phyloP scores from a whole-genome alignment of 92 coral and sea anemone species.

The Epizoanthus fatuus region DNA sequence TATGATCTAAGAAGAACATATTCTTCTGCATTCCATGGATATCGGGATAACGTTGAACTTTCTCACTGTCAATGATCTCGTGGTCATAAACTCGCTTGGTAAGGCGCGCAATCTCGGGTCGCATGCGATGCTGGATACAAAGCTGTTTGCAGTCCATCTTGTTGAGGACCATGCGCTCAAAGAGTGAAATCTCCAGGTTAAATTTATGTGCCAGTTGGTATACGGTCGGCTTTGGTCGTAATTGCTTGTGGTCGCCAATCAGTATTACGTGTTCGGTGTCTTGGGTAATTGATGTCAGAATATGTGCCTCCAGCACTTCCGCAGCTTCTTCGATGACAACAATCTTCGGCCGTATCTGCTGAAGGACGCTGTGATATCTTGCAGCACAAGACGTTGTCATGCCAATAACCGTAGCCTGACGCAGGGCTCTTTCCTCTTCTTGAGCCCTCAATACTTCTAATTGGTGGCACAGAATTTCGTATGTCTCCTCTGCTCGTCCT shows the following conservation, averaged over 20 bases:
- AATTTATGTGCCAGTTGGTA: slow-evolving; percentile 69
- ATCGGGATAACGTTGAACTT: slow-evolving; percentile 31
- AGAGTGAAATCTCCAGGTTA: slow-evolving; percentile 71
- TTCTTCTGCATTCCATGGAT: slow-evolving; percentile 56
- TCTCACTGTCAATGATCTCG: slow-evolving; percentile 52
- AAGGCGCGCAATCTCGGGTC: slow-evolving; percentile 73
- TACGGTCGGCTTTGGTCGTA: slow-evolving; percentile 85
- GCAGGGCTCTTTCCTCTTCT: slow-evolving; percentile 68
- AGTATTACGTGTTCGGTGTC: slow-evolving; percentile 77
- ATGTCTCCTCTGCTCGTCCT: slow-evolving; percentile 47
- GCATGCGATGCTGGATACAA: slow-evolving; percentile 77
- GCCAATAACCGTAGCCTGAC: slow-evolving; percentile 76
- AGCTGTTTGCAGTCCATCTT: slow-evolving; percentile 65
- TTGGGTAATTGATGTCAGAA: slow-evolving; percentile 73
- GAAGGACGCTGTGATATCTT: slow-evolving; percentile 63
- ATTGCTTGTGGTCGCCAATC: slow-evolving; percentile 93
- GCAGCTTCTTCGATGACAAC: slow-evolving; percentile 88
- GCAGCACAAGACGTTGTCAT: slow-evolving; percentile 90
- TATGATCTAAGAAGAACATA: slow-evolving; percentile 68
- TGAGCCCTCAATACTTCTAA: background rate
- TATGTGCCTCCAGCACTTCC: slow-evolving; percentile 87
- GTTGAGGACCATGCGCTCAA: slow-evolving; percentile 76
- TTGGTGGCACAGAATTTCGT: slow-evolving; percentile 49
- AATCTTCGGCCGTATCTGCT: slow-evolving; percentile 73
- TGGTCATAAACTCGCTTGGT: slow-evolving; percentile 73